Evolutionary conservation across 2,888 invertebrate species (phyloP).

Genomic region (Ophion ventricosus): DNA sequence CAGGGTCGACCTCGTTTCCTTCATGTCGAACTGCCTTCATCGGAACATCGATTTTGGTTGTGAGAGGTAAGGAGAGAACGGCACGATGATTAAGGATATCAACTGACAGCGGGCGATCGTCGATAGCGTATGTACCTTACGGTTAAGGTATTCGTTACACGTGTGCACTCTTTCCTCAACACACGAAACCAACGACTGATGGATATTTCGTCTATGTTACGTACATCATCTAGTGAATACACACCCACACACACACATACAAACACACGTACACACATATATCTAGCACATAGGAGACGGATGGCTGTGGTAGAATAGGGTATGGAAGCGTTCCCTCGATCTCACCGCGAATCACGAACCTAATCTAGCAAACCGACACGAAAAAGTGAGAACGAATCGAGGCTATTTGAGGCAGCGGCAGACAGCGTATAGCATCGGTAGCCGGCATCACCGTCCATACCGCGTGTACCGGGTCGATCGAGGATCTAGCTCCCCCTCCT

Average conservation of each 20-base stretch:
- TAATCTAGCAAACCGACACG: slow-evolving; percentile 76
- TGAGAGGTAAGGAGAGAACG: slow-evolving; percentile 21
- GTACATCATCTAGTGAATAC: slow-evolving; percentile 21
- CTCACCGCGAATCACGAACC: slow-evolving; percentile 74
- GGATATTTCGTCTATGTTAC: slow-evolving; percentile 49
- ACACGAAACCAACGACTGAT: slow-evolving; percentile 39
- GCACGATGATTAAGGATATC: slow-evolving; percentile 73
- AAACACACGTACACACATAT: background rate
- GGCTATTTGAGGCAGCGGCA: slow-evolving; percentile 62
- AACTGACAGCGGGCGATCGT: slow-evolving; percentile 66
- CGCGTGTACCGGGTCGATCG: slow-evolving; percentile 51
- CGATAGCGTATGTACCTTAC: slow-evolving; percentile 49
- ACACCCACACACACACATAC: background rate
- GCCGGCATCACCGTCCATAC: slow-evolving; percentile 40
- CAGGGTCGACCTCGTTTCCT: slow-evolving; percentile 44
- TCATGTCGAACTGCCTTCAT: slow-evolving; percentile 45
- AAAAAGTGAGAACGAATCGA: slow-evolving; percentile 73
- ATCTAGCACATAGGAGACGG: slow-evolving; percentile 61
- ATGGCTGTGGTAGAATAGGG: slow-evolving; percentile 35
- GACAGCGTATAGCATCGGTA: slow-evolving; percentile 50
- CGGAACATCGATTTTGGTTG: slow-evolving; percentile 51
- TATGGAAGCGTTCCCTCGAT: slow-evolving; percentile 59
- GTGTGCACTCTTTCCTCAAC: slow-evolving; percentile 64
- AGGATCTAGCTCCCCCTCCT: slow-evolving; percentile 48
- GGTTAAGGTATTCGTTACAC: slow-evolving; percentile 71